These are phyloP conservation scores for Coregonus sp. DNA, from an alignment of 2,797 vertebrate genomes.

Conservation along the genomic window DNA sequence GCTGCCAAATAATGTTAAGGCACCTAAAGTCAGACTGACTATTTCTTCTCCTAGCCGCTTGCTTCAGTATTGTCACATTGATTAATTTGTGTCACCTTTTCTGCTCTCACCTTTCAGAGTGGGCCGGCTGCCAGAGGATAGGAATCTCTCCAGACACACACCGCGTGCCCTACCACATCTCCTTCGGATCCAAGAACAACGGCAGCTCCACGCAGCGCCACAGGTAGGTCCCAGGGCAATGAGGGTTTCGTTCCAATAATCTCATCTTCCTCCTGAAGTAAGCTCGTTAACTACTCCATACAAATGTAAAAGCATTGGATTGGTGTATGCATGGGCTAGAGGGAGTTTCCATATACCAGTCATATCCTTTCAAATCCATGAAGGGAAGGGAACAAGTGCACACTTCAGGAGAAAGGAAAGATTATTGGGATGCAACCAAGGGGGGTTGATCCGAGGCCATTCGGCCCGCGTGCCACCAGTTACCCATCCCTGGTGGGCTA, in stretches of 20 bases:
- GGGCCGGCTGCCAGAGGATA: conserved; percentile 93
- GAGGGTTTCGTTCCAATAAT: neutral
- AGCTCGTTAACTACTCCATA: neutral
- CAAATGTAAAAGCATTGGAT: neutral
- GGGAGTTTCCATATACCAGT: neutral
- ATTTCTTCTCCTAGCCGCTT: neutral
- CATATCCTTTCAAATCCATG: too few relatives aligned
- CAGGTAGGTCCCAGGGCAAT: conserved; percentile 71
- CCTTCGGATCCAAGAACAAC: conserved; percentile 86
- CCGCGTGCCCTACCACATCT: conserved; percentile 93
- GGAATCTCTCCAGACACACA: conserved; percentile 92
- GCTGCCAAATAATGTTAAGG: neutral
- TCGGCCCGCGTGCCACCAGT: too few relatives aligned
- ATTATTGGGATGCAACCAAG: too few relatives aligned
- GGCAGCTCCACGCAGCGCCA: conserved; percentile 74
- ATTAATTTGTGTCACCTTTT: neutral
- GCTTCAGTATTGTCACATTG: neutral
- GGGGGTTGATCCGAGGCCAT: too few relatives aligned
- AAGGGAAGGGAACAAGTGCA: too few relatives aligned
- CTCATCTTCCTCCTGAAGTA: neutral
- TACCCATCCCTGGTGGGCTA: neutral
- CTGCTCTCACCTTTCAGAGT: conserved; percentile 76
- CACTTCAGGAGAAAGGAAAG: too few relatives aligned
- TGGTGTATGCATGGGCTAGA: neutral
- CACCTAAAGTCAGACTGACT: neutral